phyloP scores from a whole-genome alignment of 2,888 invertebrate species.

The Orgyia antiqua region DNA sequence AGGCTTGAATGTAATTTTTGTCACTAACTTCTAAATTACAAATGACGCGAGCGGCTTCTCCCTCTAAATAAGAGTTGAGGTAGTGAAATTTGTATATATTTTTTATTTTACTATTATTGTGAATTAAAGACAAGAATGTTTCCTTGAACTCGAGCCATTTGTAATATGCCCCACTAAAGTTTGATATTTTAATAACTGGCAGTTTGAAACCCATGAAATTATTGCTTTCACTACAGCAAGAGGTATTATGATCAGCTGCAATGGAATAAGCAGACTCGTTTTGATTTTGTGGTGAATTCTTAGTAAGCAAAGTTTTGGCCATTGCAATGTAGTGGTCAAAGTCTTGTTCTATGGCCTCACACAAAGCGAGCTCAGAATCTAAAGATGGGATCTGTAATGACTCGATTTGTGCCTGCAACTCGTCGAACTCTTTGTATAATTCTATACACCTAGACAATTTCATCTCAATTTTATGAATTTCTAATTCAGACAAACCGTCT shows the following conservation, averaged over 20 bases:
- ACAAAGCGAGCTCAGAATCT: constrained; percentile 6
- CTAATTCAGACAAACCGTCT: too few species aligned
- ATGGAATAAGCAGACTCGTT: not conserved
- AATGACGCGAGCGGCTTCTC: constrained; percentile 18
- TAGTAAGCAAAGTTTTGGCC: constrained; percentile 9
- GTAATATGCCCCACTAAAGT: constrained; percentile 15
- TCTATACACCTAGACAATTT: constrained; percentile 4
- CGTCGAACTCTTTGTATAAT: constrained; percentile 5
- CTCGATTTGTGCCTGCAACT: constrained; percentile 11
- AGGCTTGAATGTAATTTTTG: too few species aligned
- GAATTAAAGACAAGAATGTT: constrained; percentile 15
- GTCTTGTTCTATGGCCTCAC: constrained; percentile 11
- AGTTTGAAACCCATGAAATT: constrained; percentile 8
- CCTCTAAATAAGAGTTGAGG: constrained; percentile 15
- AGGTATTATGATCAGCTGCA: not conserved
- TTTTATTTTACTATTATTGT: constrained; percentile 12
- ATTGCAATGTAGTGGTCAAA: constrained; percentile 8
- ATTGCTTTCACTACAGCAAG: not conserved
- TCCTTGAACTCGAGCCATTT: constrained; percentile 22
- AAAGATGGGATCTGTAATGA: constrained; percentile 4
- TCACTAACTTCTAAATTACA: constrained; percentile 16
- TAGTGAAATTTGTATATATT: constrained; percentile 18
- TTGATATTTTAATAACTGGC: not conserved
- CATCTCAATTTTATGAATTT: too few species aligned
- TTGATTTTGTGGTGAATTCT: not conserved